These are phyloP conservation scores for Euphysa ruthae DNA, from an alignment of 30 jellyfish, hydroid and myxozoan species.

Conservation along the genomic window DNA sequence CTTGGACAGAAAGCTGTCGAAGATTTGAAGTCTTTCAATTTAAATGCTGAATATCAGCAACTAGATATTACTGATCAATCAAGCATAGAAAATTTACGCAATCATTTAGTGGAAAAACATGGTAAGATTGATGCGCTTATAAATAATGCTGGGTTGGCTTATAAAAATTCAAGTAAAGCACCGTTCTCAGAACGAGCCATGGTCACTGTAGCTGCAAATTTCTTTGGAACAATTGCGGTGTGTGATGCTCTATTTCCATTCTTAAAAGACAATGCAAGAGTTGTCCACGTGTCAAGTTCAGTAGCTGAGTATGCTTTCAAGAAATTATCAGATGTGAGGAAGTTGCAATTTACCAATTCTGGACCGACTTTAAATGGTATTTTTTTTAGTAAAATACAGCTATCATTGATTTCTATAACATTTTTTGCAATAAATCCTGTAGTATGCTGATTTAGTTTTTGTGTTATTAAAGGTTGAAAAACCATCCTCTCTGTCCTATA, in stretches of 20 bases:
- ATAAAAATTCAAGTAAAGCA: conserved; percentile 18
- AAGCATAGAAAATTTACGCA: not conserved
- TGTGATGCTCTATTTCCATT: conserved; percentile 64
- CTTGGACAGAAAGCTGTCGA: conserved; percentile 55
- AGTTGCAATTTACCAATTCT: conserved; percentile 12
- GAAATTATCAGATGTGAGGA: not conserved
- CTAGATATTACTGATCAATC: conserved; percentile 63
- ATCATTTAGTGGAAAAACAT: conserved; percentile 25
- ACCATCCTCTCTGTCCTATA: too few species aligned
- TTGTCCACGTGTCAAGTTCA: conserved; percentile 17
- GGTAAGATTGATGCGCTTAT: conserved; percentile 65
- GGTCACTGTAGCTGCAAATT: conserved; percentile 43
- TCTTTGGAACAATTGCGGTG: conserved; percentile 53
- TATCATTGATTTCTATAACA: too few species aligned
- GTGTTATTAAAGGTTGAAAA: too few species aligned
- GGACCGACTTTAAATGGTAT: conserved; percentile 10
- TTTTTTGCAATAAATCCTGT: too few species aligned
- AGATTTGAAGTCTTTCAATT: conserved; percentile 38
- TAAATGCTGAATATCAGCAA: conserved; percentile 43
- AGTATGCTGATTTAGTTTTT: too few species aligned
- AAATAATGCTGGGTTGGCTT: conserved; percentile 71
- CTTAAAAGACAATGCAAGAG: conserved; percentile 57
- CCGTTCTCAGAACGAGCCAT: conserved; percentile 75
- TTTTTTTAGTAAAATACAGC: too few species aligned
- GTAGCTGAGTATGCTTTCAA: conserved; percentile 9